Base-by-base conservation (phyloP, 1,140 invertebrate genomes). In the Zaprionus gabonicus region DNA sequence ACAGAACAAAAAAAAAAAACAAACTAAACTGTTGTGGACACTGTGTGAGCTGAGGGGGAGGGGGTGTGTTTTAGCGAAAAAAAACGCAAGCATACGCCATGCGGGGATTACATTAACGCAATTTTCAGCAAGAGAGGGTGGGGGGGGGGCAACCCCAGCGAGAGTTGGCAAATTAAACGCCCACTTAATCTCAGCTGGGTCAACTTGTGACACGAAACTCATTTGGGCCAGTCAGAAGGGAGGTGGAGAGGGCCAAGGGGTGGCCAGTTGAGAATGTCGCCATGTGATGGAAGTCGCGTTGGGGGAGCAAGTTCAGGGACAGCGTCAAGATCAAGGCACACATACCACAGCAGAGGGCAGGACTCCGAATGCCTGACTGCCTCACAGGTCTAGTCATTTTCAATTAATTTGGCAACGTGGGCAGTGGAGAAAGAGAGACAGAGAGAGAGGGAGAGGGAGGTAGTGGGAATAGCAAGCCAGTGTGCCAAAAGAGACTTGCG, bases 131-230 rank as follows among this genome's bases (percentile, higher is more conserved):
- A 10, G 31, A 34, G 9, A 3, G 64, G 58, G n/a, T n/a, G 53
- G 41, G 28, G 53, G 25, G 25, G 62, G 63, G 34, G 67, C 56
- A 63, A 63, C 46, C 53, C 49, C 68, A 81, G 64, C 69, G 79
- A 63, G 76, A 80, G 82, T 78, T 72, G 79, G 79, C 86, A 90
- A 90, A 90, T 90, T 90, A 90, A 90, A 90, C 85, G 86, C 85
- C 85, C 85, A 90, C 85, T 90, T 90, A 90, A 90, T 90, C 85
- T 90, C 76, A 78, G 79, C 73, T 55, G 78, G 81, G 85, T 88
- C 85, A 90, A 85, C 85, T 85, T 90, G 82, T 85, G 85, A 90
- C 85, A 90, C 86, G 73, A 82, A 90, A 90, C 85, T 90, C 78
- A 90, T 85, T 90, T 73, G 82, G 56, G 73, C 9, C 7, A 60